Evolutionary conservation across 1,140 invertebrate species (phyloP).

Genomic region (Forficula auricularia): DNA sequence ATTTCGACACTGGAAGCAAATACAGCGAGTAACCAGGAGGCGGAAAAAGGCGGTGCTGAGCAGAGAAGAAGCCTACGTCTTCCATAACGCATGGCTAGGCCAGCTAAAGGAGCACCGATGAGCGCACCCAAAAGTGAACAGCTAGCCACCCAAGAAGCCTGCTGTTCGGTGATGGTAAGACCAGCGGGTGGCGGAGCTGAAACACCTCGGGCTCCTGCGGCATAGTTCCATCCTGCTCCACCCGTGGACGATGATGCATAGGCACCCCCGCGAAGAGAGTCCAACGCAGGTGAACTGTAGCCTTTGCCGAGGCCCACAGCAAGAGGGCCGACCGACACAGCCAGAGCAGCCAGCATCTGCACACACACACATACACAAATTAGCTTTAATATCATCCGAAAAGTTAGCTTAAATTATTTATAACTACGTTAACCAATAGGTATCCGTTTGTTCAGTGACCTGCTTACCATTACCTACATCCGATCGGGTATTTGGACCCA

Average conservation of each 20-base stretch:
- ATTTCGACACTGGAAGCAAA: slow-evolving; percentile 54
- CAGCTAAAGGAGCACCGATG: slow-evolving; percentile 56
- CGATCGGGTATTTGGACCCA: too few species aligned
- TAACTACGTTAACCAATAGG: too few species aligned
- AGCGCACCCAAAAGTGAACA: slow-evolving; percentile 55
- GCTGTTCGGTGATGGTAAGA: slow-evolving; percentile 22
- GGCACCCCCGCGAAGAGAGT: slow-evolving; percentile 36
- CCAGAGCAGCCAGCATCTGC: slow-evolving; percentile 58
- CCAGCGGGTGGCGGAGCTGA: slow-evolving; percentile 14
- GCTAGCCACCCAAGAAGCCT: slow-evolving; percentile 67
- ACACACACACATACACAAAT: slow-evolving; percentile 13
- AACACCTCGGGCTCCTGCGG: slow-evolving; percentile 27
- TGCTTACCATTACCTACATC: too few species aligned
- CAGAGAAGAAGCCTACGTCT: slow-evolving; percentile 45
- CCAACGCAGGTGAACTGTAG: slow-evolving; percentile 65
- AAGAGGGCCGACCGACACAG: slow-evolving; percentile 60
- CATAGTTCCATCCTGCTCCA: slow-evolving; percentile 17
- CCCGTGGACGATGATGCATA: slow-evolving; percentile 23
- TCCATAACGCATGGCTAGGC: slow-evolving; percentile 54
- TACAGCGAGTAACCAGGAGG: slow-evolving; percentile 56
- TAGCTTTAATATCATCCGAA: too few species aligned
- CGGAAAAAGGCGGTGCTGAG: slow-evolving; percentile 49
- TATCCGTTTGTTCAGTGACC: too few species aligned
- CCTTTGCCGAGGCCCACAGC: slow-evolving; percentile 65
- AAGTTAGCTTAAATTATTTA: too few species aligned